Evolutionary conservation across 2,797 vertebrate genomes (phyloP).

Genomic region (Pangasius sanitwongsei): DNA sequence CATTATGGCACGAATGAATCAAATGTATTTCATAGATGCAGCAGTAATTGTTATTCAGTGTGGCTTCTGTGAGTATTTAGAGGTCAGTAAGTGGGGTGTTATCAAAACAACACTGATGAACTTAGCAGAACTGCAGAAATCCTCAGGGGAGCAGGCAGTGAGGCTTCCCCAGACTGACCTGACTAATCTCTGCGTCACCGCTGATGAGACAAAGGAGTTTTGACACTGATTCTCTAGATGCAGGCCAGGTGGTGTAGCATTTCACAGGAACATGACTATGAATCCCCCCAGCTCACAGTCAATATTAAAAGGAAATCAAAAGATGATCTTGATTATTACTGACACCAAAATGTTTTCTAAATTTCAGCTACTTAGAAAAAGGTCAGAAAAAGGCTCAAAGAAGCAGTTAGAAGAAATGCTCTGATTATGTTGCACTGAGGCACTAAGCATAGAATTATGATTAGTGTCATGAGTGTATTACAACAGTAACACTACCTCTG

Average conservation of each 20-base stretch:
- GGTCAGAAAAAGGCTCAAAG: not conserved
- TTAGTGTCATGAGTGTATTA: slow-evolving; percentile 4
- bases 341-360: not conserved
- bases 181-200: slow-evolving; percentile 21
- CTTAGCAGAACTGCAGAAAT: slow-evolving; percentile 22
- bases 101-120: slow-evolving; percentile 27
- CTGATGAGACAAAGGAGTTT: not conserved
- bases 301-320: not conserved
- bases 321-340: not conserved
- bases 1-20: slow-evolving; percentile 6
- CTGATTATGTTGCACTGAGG: not conserved
- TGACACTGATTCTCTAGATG: slow-evolving; percentile 25
- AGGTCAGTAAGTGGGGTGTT: not conserved
- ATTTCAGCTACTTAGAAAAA: not conserved
- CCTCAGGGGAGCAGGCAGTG: slow-evolving; percentile 20
- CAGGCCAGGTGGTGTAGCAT: slow-evolving; percentile 1
- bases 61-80: not conserved
- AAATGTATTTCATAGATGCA: not conserved
- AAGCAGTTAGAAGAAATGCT: not conserved
- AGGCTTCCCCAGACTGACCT: slow-evolving; percentile 9
- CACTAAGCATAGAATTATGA: slow-evolving; percentile 2
- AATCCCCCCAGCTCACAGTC: not conserved
- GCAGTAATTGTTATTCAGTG: slow-evolving; percentile 4
- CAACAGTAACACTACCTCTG: slow-evolving; percentile 13
- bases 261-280: not conserved